Conservation (phyloP, 2,888 invertebrate genomes). For the Athrips mouffetella region DNA sequence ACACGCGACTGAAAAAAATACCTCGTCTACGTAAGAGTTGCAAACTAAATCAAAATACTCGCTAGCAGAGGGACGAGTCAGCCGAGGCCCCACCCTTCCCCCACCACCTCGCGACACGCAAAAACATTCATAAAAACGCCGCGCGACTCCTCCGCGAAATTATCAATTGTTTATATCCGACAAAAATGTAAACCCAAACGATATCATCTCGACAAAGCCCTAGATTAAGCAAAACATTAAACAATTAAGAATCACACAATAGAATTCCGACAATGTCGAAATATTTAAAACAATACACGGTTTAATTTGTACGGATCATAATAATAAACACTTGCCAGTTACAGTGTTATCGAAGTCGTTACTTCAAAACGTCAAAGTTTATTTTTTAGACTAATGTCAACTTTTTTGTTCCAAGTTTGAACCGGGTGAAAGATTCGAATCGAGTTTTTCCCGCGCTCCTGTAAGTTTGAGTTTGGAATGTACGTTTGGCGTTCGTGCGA, state of each 20-base stretch:
- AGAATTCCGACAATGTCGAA: slow-evolving; percentile 67
- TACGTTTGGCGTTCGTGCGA: slow-evolving; percentile 50
- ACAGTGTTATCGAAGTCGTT: slow-evolving; percentile 47
- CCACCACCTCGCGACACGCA: slow-evolving; percentile 65
- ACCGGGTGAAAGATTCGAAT: slow-evolving; percentile 29
- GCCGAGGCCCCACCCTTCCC: slow-evolving; percentile 72
- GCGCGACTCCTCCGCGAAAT: slow-evolving; percentile 68
- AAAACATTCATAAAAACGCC: slow-evolving; percentile 77
- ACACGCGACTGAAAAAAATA: slow-evolving; percentile 77
- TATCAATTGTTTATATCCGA: slow-evolving; percentile 71
- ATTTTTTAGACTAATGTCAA: slow-evolving; percentile 2
- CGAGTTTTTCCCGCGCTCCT: slow-evolving; percentile 69
- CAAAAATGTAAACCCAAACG: slow-evolving; percentile 60
- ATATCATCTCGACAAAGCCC: slow-evolving; percentile 56
- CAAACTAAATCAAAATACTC: slow-evolving; percentile 78
- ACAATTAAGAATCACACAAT: slow-evolving; percentile 66
- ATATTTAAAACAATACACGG: slow-evolving; percentile 67
- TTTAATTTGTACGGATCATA: slow-evolving; percentile 64
- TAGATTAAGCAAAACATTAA: slow-evolving; percentile 59
- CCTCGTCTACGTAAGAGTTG: slow-evolving; percentile 75
- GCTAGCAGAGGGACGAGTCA: slow-evolving; percentile 76
- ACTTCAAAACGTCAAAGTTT: slow-evolving; percentile 9
- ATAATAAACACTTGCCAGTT: slow-evolving; percentile 60
- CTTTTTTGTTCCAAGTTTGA: slow-evolving; percentile 8
- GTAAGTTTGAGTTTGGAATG: slow-evolving; percentile 42